Conservation (phyloP, 1,140 invertebrate genomes). For the Condylostylus longicornis region DNA sequence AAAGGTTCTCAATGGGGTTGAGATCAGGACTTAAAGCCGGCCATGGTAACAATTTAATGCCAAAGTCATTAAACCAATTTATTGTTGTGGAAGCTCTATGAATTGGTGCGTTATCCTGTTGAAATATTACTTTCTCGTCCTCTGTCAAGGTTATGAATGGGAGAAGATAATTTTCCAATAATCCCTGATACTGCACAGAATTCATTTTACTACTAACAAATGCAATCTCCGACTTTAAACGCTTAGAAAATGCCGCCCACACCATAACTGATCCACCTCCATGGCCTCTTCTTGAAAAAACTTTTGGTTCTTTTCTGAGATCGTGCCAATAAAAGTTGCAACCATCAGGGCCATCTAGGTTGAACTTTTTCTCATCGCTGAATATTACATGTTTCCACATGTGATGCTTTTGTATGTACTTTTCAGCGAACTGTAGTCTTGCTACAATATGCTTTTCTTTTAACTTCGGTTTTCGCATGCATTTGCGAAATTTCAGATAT, state of each 20-base stretch:
- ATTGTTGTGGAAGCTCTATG: too few species aligned
- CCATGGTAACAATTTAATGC: too few species aligned
- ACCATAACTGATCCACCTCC: slow-evolving; percentile 6
- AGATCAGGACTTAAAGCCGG: too few species aligned
- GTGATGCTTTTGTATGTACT: slow-evolving; percentile 4
- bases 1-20: too few species aligned
- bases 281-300: neutral
- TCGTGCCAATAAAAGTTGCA: slow-evolving; percentile 10
- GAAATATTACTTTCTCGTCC: neutral
- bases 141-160: neutral
- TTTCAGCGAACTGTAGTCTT: slow-evolving; percentile 3
- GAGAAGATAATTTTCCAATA: neutral
- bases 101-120: too few species aligned
- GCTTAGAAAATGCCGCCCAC: slow-evolving; percentile 6
- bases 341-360: slow-evolving; percentile 13
- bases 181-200: neutral
- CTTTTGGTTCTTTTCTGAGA: slow-evolving; percentile 6
- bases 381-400: slow-evolving; percentile 4
- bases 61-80: too few species aligned
- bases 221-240: neutral
- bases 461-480: neutral
- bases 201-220: neutral
- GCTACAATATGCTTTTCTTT: neutral
- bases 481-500: too few species aligned
- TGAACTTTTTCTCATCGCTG: slow-evolving; percentile 8